Conservation (phyloP, 2,113 vertebrate species). For the Sylvietta virens region DNA sequence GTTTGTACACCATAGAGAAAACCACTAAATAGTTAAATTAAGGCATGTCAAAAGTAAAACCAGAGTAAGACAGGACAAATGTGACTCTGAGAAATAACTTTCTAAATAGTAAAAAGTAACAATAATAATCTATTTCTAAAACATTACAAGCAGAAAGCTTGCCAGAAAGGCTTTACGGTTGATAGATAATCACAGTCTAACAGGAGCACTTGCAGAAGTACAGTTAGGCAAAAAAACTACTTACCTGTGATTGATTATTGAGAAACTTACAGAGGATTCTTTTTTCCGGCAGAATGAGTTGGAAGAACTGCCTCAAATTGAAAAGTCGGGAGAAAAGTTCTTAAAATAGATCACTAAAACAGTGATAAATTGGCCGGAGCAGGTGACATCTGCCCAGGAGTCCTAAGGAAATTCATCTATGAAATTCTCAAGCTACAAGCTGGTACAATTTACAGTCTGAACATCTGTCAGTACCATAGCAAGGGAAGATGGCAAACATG, state of each 20-base stretch:
- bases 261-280: not conserved
- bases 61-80: not conserved
- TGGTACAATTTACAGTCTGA: not conserved
- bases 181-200: not conserved
- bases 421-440: not conserved
- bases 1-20: not conserved
- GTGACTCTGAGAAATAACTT: not conserved
- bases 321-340: not conserved
- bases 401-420: not conserved
- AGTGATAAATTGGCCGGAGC: not conserved
- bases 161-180: not conserved
- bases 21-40: not conserved
- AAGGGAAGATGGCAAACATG: not conserved
- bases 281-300: not conserved
- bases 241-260: not conserved
- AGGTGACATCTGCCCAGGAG: not conserved
- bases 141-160: not conserved
- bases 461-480: not conserved
- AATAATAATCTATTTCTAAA: not conserved
- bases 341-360: not conserved
- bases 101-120: not conserved
- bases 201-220: not conserved
- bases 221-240: not conserved
- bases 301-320: not conserved
- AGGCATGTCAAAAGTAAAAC: not conserved